phyloP scores from a whole-genome alignment of 2,888 invertebrate species.

The Tachystola acroxantha region DNA sequence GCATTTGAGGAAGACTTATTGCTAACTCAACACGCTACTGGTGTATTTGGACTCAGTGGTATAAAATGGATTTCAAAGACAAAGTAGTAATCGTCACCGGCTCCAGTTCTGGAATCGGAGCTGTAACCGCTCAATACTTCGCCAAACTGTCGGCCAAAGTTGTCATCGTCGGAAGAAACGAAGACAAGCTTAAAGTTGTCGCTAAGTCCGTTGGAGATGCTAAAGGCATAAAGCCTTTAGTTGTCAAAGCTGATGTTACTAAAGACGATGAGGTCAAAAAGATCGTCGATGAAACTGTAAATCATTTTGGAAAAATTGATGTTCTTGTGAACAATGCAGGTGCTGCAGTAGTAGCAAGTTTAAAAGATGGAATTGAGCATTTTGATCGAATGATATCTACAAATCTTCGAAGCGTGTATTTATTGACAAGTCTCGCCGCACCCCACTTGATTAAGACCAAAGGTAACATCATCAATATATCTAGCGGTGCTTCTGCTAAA shows the following conservation, averaged over 20 bases:
- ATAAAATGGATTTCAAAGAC: constrained; percentile 9
- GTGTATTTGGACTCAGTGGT: neutral
- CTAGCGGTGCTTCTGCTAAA: constrained; percentile 13
- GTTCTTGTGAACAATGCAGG: constrained; percentile 23
- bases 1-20: no score
- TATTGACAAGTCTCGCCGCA: constrained; percentile 15
- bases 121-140: constrained; percentile 15
- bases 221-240: constrained; percentile 13
- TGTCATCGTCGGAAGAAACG: constrained; percentile 16
- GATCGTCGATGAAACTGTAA: constrained; percentile 16
- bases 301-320: constrained; percentile 18
- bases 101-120: constrained; percentile 21
- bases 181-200: constrained; percentile 13
- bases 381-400: constrained; percentile 16
- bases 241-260: constrained; percentile 14
- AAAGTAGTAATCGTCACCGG: constrained; percentile 17
- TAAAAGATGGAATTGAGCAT: constrained; percentile 12
- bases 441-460: constrained; percentile 17
- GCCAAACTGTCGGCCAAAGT: constrained; percentile 17
- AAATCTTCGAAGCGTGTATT: constrained; percentile 18
- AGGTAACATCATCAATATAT: constrained; percentile 23
- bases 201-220: constrained; percentile 9
- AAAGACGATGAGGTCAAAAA: constrained; percentile 16
- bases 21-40: no score
- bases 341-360: constrained; percentile 8